Conservation (phyloP, 2,888 invertebrate species). For the Hanleya hanleyi region DNA sequence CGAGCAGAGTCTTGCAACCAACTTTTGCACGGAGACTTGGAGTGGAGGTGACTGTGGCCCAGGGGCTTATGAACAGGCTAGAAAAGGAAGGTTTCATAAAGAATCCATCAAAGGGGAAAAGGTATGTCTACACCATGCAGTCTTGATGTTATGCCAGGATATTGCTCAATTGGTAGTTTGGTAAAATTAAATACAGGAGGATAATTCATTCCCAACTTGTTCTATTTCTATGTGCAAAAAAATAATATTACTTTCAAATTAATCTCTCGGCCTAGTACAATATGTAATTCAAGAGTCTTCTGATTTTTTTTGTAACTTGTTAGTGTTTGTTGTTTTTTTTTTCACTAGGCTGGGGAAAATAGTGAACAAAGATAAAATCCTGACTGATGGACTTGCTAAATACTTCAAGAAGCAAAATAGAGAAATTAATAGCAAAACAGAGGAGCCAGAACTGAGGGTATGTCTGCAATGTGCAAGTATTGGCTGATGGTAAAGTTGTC, state of each 20-base stretch:
- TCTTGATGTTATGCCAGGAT: not conserved
- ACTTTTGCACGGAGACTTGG: conserved; percentile 64
- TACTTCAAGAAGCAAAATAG: conserved; percentile 51
- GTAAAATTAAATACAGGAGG: not conserved
- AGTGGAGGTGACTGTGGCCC: conserved; percentile 64
- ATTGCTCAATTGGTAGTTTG: not conserved
- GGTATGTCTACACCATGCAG: conserved; percentile 30
- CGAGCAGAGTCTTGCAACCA: conserved; percentile 52
- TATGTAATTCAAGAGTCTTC: too few relatives aligned
- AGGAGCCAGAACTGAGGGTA: not conserved
- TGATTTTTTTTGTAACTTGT: not conserved
- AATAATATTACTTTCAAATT: not conserved
- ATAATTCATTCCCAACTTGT: too few relatives aligned
- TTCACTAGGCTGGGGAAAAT: conserved; percentile 60
- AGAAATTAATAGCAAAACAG: conserved; percentile 7
- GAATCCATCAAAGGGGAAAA: conserved; percentile 51
- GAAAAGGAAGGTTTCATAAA: conserved; percentile 65
- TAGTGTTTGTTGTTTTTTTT: not conserved
- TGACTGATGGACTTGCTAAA: conserved; percentile 52
- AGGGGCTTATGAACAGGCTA: conserved; percentile 64
- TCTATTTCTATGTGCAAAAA: too few relatives aligned
- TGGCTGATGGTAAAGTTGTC: too few relatives aligned
- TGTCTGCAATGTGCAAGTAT: not conserved
- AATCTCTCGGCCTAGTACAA: too few relatives aligned
- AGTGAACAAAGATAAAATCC: conserved; percentile 60